Evolutionary conservation across 2,888 invertebrate species (phyloP), one percentile per base, ranked within the genome.

Genomic region (Dryococelus australis): DNA sequence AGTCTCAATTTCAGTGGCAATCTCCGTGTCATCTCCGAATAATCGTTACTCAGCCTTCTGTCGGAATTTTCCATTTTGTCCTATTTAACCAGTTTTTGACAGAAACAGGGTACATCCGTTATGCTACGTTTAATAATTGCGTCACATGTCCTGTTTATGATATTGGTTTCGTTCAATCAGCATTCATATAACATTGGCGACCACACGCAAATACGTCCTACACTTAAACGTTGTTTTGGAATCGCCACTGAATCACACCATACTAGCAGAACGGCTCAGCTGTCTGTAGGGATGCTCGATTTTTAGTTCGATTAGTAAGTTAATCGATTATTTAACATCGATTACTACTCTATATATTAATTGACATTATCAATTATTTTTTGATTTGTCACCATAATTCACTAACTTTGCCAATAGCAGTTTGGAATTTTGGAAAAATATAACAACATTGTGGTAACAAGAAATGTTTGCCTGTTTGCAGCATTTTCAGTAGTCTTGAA

Each of bases 1-100:
- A 96, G 89, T 87, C 90, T 93, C 87, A 92, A 90, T 87, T 91
- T 91, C 26, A 91, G 89, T 13, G 93, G 92, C 65, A 94, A 90
- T 85, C 93, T 91, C 86, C 92, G 91, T 87, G 93, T 93, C 79
- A 94, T 92, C 91, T 94, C 94, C 1, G 93, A 93, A 88, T 94
- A 93, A 89, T 94, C 93, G 89, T 93, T 85, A 81, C 65, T 88
- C 43, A 84, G 24, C 83, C 83, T 83, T 20, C 83, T 83, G 12
- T n/a, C 5, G 79, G 83, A 8, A 20, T 65, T 65, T 65, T 65
- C 65, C 65, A 65, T 65, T n/a, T 65, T n/a, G 65, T 35, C 35
- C 35, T 35, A 35, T 20, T 65, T 65, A n/a, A 4, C 35, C n/a
- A 65, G 65, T 16, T 20, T 65, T 65, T 16, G 8, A 65, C 10